Base-by-base conservation (phyloP, 2,888 invertebrate genomes). In the Thereva nobilitata region DNA sequence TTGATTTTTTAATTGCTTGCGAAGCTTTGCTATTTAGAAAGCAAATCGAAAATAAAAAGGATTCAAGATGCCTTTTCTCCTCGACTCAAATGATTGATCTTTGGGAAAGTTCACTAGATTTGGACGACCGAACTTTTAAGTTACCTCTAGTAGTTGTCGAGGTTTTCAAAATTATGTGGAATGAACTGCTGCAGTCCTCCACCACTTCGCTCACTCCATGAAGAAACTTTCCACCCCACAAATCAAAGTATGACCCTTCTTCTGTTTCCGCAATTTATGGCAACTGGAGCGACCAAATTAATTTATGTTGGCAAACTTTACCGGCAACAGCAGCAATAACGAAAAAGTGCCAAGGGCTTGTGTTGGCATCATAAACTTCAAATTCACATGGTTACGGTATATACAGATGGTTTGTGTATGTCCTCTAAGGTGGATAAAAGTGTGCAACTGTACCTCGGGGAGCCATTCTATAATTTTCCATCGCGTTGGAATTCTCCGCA, bases 271-370 rank as follows among this genome's bases (percentile, higher is more conserved):
- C 50, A 61, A 40, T 61, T 38, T 61, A 41, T 50, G 49, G 61
- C 61, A 42, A 64, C 64, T 56, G 56, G 52, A 61, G 57, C 61
- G 42, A 47, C 55, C 68, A 68, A 68, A 68, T 68, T 66, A 68
- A 68, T 68, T 68, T 68, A 68, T 68, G 68, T 68, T 61, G 65
- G 50, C 68, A 68, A 68, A 68, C 68, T 68, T 68, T 55, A 61
- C 66, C 65, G 68, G 65, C 53, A 68, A 68, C 59, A 66, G 68
- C 64, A 66, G 47, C 61, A 61, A 61, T 65, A 68, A 44, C 54
- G 66, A 61, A 68, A 64, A 64, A 37, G 52, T 44, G 57, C 59
- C 59, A 47, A 47, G 41, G 45, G 54, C 40, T 67, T 49, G 67
- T 42, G 54, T 12, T 53, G 63, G 63, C 63, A 47, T 54, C 53